phyloP scores from a whole-genome alignment of 1,140 invertebrate species.

The Drosophila quadrilineata region DNA sequence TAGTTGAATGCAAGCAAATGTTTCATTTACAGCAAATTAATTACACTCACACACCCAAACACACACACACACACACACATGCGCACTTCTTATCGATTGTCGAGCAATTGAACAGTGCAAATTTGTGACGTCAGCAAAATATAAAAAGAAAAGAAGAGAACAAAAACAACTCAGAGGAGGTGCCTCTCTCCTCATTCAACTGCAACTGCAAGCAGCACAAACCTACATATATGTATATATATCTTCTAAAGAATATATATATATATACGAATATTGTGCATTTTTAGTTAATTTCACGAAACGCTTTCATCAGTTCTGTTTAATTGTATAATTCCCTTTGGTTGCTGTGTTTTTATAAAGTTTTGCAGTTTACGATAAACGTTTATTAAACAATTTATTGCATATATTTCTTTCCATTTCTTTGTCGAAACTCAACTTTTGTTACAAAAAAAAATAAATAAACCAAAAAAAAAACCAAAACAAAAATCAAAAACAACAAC shows the following conservation, averaged over 20 bases:
- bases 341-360: conserved; percentile 53
- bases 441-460: conserved; percentile 43
- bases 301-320: conserved; percentile 55
- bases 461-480: no score
- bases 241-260: no score
- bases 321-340: conserved; percentile 43
- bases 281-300: conserved; percentile 42
- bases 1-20: conserved; percentile 39
- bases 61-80: conserved; percentile 11
- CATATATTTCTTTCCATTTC: conserved; percentile 74
- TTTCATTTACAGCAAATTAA: conserved; percentile 35
- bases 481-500: conserved; percentile 34
- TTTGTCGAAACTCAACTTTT: conserved; percentile 58
- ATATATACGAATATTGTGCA: no score
- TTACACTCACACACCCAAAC: conserved; percentile 27
- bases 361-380: conserved; percentile 24
- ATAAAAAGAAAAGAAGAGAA: not conserved
- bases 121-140: conserved; percentile 43
- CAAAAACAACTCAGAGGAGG: conserved; percentile 5
- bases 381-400: conserved; percentile 52
- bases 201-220: conserved; percentile 11
- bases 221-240: no score
- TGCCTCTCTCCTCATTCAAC: conserved; percentile 14
- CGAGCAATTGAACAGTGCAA: conserved; percentile 45
- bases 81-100: conserved; percentile 46